Percentiles rank a stretch among this genome's conserved stretches.
These are phyloP conservation scores for Hirtodrosophila confusa DNA, from an alignment of 2,888 invertebrate genomes.

Conservation along the genomic window DNA sequence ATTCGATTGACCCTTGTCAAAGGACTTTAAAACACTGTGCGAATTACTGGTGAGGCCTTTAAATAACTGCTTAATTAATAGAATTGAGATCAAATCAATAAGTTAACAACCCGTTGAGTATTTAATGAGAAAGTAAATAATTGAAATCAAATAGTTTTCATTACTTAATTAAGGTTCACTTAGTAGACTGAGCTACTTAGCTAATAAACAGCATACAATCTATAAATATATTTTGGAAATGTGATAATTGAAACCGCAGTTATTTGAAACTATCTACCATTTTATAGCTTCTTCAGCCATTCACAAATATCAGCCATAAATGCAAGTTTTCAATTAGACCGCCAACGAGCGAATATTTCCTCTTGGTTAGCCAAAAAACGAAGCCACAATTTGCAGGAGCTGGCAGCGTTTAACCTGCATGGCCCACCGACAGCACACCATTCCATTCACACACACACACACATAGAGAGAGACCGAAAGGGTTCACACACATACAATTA, in stretches of 20 bases:
- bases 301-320: conserved; percentile 6
- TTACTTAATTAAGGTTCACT: conserved; percentile 1
- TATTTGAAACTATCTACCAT: conserved; percentile 3
- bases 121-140: conserved; percentile 12
- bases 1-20: conserved; percentile 28
- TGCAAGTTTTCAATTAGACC: conserved; percentile 58
- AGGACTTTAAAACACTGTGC: not conserved
- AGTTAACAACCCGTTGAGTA: conserved; percentile 7
- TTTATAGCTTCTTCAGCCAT: not conserved
- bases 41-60: no score
- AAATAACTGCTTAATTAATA: no score
- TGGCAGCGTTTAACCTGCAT: conserved; percentile 65
- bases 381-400: conserved; percentile 57
- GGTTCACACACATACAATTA: conserved; percentile 64
- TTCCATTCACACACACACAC: conserved; percentile 1
- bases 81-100: conserved; percentile 11
- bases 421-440: not conserved
- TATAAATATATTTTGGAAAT: no score
- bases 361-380: conserved; percentile 42
- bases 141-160: conserved; percentile 11
- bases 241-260: not conserved
- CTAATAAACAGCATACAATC: no score
- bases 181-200: no score
- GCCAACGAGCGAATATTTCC: conserved; percentile 51
- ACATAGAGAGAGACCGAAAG: conserved; percentile 3